These are phyloP conservation scores for Lordiphosa collinella DNA, from an alignment of 1,140 invertebrate species.

Conservation along the genomic window DNA sequence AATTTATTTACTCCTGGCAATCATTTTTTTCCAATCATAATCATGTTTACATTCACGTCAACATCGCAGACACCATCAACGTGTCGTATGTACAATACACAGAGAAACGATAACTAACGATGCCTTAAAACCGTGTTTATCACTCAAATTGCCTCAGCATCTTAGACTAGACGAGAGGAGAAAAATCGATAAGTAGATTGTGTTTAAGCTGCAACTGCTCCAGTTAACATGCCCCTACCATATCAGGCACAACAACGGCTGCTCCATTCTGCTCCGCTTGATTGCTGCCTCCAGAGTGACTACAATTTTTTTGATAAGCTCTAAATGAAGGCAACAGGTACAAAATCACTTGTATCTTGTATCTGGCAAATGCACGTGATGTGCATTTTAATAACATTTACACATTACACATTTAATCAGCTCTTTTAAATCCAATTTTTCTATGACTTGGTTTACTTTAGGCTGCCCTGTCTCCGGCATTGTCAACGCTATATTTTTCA, in stretches of 20 bases:
- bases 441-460: conserved; percentile 4
- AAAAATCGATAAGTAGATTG: conserved; percentile 14
- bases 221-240: conserved; percentile 7
- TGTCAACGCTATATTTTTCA: conserved; percentile 22
- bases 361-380: conserved; percentile 30
- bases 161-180: neutral
- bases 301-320: neutral
- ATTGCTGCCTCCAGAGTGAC: neutral
- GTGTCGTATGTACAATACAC: too few species aligned
- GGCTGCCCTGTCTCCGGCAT: conserved; percentile 15
- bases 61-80: too few species aligned
- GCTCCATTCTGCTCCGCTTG: neutral
- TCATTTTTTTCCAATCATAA: too few species aligned
- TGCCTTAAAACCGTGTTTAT: conserved; percentile 10
- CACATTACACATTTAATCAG: conserved; percentile 16
- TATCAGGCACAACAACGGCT: conserved; percentile 2
- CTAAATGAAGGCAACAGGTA: too few species aligned
- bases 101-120: conserved; percentile 1
- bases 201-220: conserved; percentile 15
- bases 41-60: too few species aligned
- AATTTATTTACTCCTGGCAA: too few species aligned
- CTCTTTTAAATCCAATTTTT: conserved; percentile 3
- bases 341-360: conserved; percentile 31
- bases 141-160: conserved; percentile 12
- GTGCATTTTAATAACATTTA: conserved; percentile 47